A percentile compares a stretch with the other conserved stretches of the same genome.
Evolutionary conservation across 1,140 invertebrate species (phyloP).

Genomic region (Anthonomus grandis): DNA sequence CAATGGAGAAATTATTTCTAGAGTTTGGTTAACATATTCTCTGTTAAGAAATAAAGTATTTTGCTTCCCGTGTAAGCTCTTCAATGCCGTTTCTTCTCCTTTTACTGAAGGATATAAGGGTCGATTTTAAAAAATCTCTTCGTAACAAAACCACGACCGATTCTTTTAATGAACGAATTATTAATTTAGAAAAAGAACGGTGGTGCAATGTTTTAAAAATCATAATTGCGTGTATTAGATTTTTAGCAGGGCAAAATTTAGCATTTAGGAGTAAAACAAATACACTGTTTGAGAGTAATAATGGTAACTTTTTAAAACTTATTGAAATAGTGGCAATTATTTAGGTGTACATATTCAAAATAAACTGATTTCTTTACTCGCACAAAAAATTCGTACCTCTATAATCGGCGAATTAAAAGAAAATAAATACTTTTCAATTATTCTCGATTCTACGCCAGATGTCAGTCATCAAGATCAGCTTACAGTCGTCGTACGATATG

Average conservation of each 20-base stretch:
- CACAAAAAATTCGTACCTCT: constrained; percentile 10
- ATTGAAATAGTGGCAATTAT: constrained; percentile 34
- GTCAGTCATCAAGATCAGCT: constrained; percentile 27
- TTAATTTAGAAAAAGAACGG: constrained; percentile 26
- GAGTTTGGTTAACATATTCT: too few relatives aligned
- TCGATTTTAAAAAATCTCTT: too few relatives aligned
- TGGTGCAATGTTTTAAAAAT: constrained; percentile 33
- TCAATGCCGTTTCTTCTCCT: too few relatives aligned
- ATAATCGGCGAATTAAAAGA: too few relatives aligned
- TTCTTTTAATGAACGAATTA: too few relatives aligned
- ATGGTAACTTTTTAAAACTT: constrained; percentile 39
- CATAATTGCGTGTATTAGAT: constrained; percentile 29
- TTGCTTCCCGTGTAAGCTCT: too few relatives aligned
- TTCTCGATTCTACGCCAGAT: constrained; percentile 32
- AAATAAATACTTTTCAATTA: constrained; percentile 28
- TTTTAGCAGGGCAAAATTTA: constrained; percentile 33
- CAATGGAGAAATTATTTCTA: too few relatives aligned
- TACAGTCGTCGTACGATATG: constrained; percentile 14
- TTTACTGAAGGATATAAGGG: too few relatives aligned
- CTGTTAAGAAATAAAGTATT: too few relatives aligned
- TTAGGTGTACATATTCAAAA: constrained; percentile 34
- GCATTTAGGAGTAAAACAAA: constrained; percentile 31
- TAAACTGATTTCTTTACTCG: constrained; percentile 30
- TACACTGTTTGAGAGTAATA: constrained; percentile 31
- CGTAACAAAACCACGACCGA: too few relatives aligned